A percentile compares a stretch with the other conserved stretches of the same genome.
These are phyloP conservation scores for Teleiodes luculella DNA, from an alignment of 2,888 invertebrate species.

Conservation along the genomic window DNA sequence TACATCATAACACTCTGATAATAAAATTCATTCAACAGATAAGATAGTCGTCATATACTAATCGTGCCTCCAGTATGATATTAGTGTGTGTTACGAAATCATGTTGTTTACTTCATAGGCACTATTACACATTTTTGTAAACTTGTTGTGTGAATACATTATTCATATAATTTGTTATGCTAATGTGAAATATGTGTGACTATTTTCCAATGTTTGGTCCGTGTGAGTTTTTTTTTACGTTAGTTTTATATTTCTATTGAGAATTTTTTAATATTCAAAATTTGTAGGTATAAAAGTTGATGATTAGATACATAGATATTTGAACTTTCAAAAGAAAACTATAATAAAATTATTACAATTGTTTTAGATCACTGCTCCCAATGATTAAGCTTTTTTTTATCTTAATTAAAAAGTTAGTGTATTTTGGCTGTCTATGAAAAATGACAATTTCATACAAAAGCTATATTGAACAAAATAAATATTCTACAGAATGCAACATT, in stretches of 20 bases:
- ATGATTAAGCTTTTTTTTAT: no score
- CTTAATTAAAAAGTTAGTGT: no score
- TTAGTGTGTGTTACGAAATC: neutral
- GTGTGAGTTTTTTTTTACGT: slow-evolving; percentile 29
- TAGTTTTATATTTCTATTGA: neutral
- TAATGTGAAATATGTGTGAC: slow-evolving; percentile 50
- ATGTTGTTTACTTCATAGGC: neutral
- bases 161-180: neutral
- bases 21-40: neutral
- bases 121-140: neutral
- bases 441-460: no score
- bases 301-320: no score
- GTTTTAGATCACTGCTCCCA: no score
- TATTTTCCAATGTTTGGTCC: slow-evolving; percentile 45
- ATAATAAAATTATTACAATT: no score
- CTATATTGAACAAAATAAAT: no score
- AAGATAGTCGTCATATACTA: neutral
- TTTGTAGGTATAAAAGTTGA: no score
- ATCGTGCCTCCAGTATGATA: neutral
- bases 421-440: no score
- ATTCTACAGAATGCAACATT: no score
- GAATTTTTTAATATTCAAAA: no score
- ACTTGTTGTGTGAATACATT: neutral
- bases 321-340: no score
- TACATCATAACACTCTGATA: neutral